These are phyloP conservation scores for Hypotaenidia philippensis DNA, from an alignment of 2,797 vertebrate species.

Conservation along the genomic window DNA sequence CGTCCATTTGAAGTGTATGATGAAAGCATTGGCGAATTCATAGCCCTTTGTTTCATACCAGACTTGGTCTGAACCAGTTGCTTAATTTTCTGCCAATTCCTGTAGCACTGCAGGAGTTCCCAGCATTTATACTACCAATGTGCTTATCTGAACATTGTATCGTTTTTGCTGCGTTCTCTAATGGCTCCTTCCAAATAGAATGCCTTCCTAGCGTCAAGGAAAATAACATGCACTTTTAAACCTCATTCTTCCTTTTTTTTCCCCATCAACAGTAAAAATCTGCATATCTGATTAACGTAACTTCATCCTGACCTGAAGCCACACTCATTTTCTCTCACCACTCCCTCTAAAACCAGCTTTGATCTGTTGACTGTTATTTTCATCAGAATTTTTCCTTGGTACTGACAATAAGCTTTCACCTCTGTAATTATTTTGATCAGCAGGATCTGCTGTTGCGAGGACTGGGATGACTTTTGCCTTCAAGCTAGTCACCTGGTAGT, in stretches of 20 bases:
- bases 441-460: background rate
- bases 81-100: slow-evolving; percentile 31
- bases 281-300: slow-evolving; percentile 5
- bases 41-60: background rate
- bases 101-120: slow-evolving; percentile 11
- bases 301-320: background rate
- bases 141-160: background rate
- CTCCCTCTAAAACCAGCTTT: background rate
- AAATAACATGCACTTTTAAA: background rate
- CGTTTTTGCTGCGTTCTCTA: background rate
- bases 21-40: background rate
- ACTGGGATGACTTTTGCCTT: background rate
- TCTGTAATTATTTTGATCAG: background rate
- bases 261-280: background rate
- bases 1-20: background rate
- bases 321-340: background rate
- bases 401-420: background rate
- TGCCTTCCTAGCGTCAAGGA: background rate
- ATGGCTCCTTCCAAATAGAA: background rate
- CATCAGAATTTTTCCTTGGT: background rate
- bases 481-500: slow-evolving; percentile 29
- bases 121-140: background rate
- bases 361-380: background rate
- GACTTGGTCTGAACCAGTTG: slow-evolving; percentile 5
- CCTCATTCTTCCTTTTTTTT: background rate